Conservation (phyloP, 2,888 invertebrate species). For the Mesorhabditis belari region DNA sequence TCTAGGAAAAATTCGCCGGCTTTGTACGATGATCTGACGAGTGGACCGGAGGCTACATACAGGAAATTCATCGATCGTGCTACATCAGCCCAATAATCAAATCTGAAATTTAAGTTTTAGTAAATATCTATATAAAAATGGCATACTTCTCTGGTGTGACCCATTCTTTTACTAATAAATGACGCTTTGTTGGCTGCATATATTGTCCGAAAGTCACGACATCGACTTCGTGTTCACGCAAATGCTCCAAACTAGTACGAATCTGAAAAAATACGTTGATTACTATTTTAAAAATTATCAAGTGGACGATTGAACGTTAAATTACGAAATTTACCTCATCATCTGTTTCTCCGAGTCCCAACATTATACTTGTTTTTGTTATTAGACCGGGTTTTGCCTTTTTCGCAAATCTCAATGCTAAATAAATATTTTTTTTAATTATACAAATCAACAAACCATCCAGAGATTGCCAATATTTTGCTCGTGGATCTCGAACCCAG, state of each 20-base stretch:
- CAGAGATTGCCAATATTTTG: constrained; percentile 82
- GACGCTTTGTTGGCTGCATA: constrained; percentile 97
- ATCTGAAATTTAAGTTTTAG: constrained; percentile 59
- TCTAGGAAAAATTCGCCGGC: constrained; percentile 72
- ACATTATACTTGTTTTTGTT: constrained; percentile 96
- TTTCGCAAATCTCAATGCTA: constrained; percentile 59
- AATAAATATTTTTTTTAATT: constrained; percentile 1
- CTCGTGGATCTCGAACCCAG: constrained; percentile 79
- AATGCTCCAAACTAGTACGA: constrained; percentile 31
- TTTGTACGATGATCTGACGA: constrained; percentile 91
- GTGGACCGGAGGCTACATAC: constrained; percentile 92
- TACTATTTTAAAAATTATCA: background rate
- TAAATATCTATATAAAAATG: constrained; percentile 54
- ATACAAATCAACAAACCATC: constrained; percentile 63
- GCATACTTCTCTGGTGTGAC: constrained; percentile 81
- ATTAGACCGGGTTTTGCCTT: constrained; percentile 72
- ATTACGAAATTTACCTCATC: constrained; percentile 65
- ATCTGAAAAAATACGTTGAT: constrained; percentile 12
- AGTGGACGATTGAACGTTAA: background rate
- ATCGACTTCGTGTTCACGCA: constrained; percentile 68
- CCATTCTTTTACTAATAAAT: constrained; percentile 77
- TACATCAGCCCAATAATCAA: constrained; percentile 45
- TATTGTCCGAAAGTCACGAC: constrained; percentile 95
- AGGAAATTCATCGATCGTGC: constrained; percentile 74
- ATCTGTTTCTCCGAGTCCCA: constrained; percentile 84